Percentiles rank a stretch among this genome's conserved stretches.
Conservation (phyloP, 2,113 vertebrate species). For the Morone chrysops region DNA sequence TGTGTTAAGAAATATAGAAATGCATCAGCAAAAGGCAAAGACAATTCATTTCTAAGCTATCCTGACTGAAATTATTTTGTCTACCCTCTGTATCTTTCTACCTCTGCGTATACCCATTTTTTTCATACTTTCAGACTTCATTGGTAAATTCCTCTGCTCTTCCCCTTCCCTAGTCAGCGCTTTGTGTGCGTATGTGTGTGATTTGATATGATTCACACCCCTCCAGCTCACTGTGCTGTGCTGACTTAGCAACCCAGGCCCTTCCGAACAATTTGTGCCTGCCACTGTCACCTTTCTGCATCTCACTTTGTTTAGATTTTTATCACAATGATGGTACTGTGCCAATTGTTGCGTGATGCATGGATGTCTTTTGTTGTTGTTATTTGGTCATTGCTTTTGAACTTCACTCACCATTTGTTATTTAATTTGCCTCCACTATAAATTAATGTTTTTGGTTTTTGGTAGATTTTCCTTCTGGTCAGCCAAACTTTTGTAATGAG, state of each 20-base stretch:
- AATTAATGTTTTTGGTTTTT: not conserved
- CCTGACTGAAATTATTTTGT: slow-evolving; percentile 48
- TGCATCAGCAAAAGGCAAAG: not conserved
- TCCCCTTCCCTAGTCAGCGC: not conserved
- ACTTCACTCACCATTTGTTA: slow-evolving; percentile 29
- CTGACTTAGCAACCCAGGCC: not conserved
- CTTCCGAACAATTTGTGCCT: not conserved
- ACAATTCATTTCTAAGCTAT: not conserved
- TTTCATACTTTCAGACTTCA: slow-evolving; percentile 1
- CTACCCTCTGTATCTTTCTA: slow-evolving; percentile 47
- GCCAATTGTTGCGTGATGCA: slow-evolving; percentile 37
- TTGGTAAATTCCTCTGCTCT: slow-evolving; percentile 36
- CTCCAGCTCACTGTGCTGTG: slow-evolving; percentile 2
- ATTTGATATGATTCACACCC: slow-evolving; percentile 8
- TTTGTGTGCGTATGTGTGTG: slow-evolving; percentile 14
- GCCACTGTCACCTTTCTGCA: slow-evolving; percentile 8
- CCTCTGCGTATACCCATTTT: not conserved
- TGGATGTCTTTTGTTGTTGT: slow-evolving; percentile 40
- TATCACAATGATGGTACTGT: slow-evolving; percentile 1
- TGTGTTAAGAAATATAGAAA: not conserved
- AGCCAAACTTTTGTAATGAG: not conserved
- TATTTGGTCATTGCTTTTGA: slow-evolving; percentile 10
- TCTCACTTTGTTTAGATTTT: slow-evolving; percentile 26
- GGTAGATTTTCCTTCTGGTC: slow-evolving; percentile 37
- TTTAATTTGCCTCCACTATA: slow-evolving; percentile 9